These are phyloP conservation scores for Cheilosia pagana DNA, from an alignment of 2,888 invertebrate genomes.

Conservation along the genomic window DNA sequence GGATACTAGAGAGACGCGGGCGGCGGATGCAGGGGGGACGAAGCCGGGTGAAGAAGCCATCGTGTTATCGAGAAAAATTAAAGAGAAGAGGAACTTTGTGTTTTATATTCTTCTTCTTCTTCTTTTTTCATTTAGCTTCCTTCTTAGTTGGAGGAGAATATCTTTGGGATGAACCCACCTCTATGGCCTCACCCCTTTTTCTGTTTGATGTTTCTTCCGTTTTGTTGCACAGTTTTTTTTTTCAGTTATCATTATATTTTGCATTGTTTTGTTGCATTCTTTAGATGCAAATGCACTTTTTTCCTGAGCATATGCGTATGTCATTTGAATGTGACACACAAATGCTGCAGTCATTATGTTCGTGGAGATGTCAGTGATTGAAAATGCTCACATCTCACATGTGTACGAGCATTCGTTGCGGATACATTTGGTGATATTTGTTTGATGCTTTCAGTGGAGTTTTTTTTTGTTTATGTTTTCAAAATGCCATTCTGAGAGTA, in stretches of 20 bases:
- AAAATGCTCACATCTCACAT: neutral
- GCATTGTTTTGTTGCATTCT: slow-evolving; percentile 58
- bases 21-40: slow-evolving; percentile 2
- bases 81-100: slow-evolving; percentile 55
- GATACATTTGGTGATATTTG: slow-evolving; percentile 1
- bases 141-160: slow-evolving; percentile 15
- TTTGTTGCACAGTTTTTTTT: slow-evolving; percentile 7
- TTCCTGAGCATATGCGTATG: slow-evolving; percentile 36
- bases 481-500: neutral
- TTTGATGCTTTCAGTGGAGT: slow-evolving; percentile 15
- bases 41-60: slow-evolving; percentile 71
- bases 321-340: slow-evolving; percentile 67
- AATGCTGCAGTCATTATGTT: slow-evolving; percentile 39
- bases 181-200: slow-evolving; percentile 7
- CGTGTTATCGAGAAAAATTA: slow-evolving; percentile 67
- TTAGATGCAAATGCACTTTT: slow-evolving; percentile 62
- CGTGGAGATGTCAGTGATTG: no score
- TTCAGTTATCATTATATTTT: slow-evolving; percentile 29
- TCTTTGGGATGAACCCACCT: slow-evolving; percentile 1
- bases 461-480: slow-evolving; percentile 1
- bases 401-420: neutral
- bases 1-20: slow-evolving; percentile 40
- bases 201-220: slow-evolving; percentile 15
- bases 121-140: slow-evolving; percentile 10
- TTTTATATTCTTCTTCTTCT: neutral